phyloP scores from a whole-genome alignment of 2,888 invertebrate genomes.

The Bombylius discolor region DNA sequence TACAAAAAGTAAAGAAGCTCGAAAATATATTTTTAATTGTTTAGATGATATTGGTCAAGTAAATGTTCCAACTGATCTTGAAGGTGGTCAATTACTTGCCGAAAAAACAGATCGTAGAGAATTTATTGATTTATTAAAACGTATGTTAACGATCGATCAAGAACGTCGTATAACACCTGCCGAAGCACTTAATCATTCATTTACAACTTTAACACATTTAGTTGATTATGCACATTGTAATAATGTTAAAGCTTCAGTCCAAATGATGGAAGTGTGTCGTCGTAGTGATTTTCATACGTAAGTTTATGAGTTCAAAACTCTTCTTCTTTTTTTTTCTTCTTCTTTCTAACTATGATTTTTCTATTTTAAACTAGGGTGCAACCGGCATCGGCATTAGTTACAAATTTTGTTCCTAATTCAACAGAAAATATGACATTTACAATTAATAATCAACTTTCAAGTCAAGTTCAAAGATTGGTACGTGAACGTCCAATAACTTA shows the following conservation, averaged over 20 bases:
- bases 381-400: constrained; percentile 50
- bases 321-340: too few relatives aligned
- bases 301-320: constrained; percentile 12
- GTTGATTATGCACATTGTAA: constrained; percentile 94
- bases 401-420: constrained; percentile 63
- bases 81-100: constrained; percentile 89
- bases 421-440: constrained; percentile 82
- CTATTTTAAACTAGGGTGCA: constrained; percentile 25
- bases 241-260: constrained; percentile 92
- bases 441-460: constrained; percentile 78
- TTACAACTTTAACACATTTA: constrained; percentile 83
- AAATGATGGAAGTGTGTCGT: constrained; percentile 86
- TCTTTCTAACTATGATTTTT: too few relatives aligned
- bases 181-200: constrained; percentile 89
- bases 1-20: constrained; percentile 96
- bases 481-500: constrained; percentile 63
- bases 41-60: constrained; percentile 97
- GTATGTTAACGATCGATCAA: constrained; percentile 98
- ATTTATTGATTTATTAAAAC: constrained; percentile 93
- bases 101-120: constrained; percentile 96
- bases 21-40: constrained; percentile 99
- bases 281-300: constrained; percentile 40
- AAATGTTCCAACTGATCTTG: constrained; percentile 92
- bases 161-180: constrained; percentile 91
- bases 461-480: constrained; percentile 57